A percentile compares a stretch with the other conserved stretches of the same genome.
Evolutionary conservation across 2,888 invertebrate genomes (phyloP).

Genomic region (Tipula vernalis): DNA sequence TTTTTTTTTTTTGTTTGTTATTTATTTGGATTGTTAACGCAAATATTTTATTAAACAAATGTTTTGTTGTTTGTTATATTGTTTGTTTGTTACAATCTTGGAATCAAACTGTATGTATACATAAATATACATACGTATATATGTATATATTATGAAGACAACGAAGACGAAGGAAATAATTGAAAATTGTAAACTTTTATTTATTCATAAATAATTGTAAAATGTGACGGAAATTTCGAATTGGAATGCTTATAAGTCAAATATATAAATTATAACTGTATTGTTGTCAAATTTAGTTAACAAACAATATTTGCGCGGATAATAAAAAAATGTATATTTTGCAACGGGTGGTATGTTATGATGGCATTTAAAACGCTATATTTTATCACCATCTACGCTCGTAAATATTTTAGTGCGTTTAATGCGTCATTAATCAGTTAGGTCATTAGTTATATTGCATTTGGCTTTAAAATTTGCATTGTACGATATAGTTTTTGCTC

Average conservation of each 20-base stretch:
- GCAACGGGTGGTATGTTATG: not conserved
- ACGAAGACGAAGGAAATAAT: not conserved
- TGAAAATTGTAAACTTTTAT: not conserved
- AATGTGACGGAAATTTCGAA: not conserved
- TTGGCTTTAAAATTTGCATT: no score
- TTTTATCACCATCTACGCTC: not conserved
- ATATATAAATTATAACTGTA: not conserved
- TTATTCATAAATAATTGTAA: conserved; percentile 4
- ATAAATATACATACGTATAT: not conserved
- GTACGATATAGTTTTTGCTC: no score
- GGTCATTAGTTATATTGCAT: no score
- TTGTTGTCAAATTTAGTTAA: conserved; percentile 1
- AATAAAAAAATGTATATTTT: not conserved
- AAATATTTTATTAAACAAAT: not conserved
- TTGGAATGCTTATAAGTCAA: not conserved
- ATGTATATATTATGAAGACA: not conserved
- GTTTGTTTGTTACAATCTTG: not conserved
- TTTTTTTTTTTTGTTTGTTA: not conserved
- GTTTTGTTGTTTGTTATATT: not conserved
- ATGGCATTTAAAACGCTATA: not conserved
- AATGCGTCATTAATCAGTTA: not conserved
- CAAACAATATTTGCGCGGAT: not conserved
- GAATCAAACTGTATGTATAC: not conserved
- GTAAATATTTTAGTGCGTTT: not conserved
- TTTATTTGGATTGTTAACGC: not conserved